phyloP scores from a whole-genome alignment of 2,113 vertebrate genomes.

The Solea senegalensis region DNA sequence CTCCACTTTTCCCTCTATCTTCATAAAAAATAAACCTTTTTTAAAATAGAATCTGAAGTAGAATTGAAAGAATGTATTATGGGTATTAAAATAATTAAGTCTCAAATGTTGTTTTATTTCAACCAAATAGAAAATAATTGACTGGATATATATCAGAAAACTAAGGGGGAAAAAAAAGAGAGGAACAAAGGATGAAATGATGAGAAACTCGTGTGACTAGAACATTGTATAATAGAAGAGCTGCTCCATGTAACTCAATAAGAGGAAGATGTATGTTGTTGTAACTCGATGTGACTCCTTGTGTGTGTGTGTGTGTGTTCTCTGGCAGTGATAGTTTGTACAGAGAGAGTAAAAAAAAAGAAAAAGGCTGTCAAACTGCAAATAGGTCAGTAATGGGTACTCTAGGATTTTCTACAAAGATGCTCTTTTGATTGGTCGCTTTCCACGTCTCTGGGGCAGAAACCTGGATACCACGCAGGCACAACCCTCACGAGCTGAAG shows the following conservation, averaged over 20 bases:
- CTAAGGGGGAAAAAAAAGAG: background rate
- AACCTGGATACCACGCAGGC: slow-evolving; percentile 47
- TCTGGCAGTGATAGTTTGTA: slow-evolving; percentile 2
- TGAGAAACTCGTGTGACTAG: background rate
- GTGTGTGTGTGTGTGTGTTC: background rate
- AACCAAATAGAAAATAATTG: no score
- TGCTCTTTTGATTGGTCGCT: slow-evolving; percentile 51
- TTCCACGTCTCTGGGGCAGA: slow-evolving; percentile 48
- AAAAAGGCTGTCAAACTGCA: slow-evolving; percentile 45
- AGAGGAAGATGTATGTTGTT: background rate
- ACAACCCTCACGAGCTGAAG: slow-evolving; percentile 30
- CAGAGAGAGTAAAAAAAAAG: slow-evolving; percentile 4
- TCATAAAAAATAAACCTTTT: no score
- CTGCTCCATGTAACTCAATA: background rate
- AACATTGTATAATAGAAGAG: background rate
- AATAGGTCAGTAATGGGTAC: slow-evolving; percentile 63
- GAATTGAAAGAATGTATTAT: no score
- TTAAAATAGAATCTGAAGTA: no score
- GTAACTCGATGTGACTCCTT: background rate
- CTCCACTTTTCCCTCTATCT: no score
- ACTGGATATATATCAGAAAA: background rate
- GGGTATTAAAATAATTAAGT: no score
- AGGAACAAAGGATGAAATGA: slow-evolving; percentile 13
- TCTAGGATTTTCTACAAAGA: slow-evolving; percentile 54
- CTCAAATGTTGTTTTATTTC: no score